A percentile compares a stretch with the other conserved stretches of the same genome.
Evolutionary conservation across 2,797 vertebrate species (phyloP).

Genomic region (Sebastes steindachneri): DNA sequence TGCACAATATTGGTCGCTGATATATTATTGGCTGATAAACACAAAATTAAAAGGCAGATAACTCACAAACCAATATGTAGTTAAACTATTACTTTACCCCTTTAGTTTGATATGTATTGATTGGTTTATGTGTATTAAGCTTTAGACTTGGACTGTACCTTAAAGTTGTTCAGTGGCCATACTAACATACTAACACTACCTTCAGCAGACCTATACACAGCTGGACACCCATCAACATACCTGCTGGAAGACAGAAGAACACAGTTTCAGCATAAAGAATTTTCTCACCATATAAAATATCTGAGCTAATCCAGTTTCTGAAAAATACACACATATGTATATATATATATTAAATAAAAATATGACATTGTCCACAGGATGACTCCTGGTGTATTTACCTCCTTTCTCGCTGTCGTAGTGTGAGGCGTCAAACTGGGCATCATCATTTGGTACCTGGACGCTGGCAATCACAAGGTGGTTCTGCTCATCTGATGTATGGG

Average conservation of each 20-base stretch:
- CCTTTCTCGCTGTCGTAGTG: conserved; percentile 94
- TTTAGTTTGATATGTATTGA: not conserved
- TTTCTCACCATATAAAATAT: not conserved
- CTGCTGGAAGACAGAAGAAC: conserved; percentile 76
- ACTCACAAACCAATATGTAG: not conserved
- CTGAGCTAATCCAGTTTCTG: not conserved
- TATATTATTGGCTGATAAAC: too few relatives aligned
- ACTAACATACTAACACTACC: conserved; percentile 30
- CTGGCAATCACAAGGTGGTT: conserved; percentile 95
- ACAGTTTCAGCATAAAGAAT: conserved; percentile 26
- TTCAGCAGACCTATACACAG: conserved; percentile 16
- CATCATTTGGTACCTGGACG: conserved; percentile 93
- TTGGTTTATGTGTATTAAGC: not conserved
- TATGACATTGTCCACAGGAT: not conserved
- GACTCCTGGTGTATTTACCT: conserved; percentile 78
- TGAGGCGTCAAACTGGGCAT: conserved; percentile 91
- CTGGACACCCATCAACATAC: conserved; percentile 65
- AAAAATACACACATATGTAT: not conserved
- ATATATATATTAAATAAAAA: not conserved
- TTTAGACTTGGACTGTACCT: conserved; percentile 38
- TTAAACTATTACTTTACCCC: not conserved
- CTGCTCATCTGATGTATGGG: conserved; percentile 94
- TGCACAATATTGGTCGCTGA: not conserved
- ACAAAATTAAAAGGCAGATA: not conserved
- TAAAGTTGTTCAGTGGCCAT: not conserved